Evolutionary conservation across 2,113 vertebrate species (phyloP).

Genomic region (Cheilinus undulatus): DNA sequence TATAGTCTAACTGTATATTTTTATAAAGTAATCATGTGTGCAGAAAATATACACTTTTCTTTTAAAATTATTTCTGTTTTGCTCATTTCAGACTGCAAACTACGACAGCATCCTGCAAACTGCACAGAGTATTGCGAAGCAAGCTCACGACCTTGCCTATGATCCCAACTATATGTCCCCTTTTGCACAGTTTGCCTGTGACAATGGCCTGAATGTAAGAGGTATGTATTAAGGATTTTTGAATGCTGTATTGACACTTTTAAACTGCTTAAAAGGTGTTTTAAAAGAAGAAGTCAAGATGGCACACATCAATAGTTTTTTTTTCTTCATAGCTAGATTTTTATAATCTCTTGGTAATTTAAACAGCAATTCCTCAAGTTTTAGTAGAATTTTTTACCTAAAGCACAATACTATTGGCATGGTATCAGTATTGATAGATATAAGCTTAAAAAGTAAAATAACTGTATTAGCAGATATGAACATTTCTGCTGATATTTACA

Average conservation of each 20-base stretch:
- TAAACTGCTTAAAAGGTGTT: not conserved
- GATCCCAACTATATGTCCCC: slow-evolving; percentile 99
- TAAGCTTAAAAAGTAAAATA: too few relatives aligned
- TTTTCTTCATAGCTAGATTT: too few relatives aligned
- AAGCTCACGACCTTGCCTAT: slow-evolving; percentile 96
- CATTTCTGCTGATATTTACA: too few relatives aligned
- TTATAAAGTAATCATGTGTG: not conserved
- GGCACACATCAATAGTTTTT: too few relatives aligned
- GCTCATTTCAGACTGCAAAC: slow-evolving; percentile 88
- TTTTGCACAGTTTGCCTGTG: slow-evolving; percentile 98
- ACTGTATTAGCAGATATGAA: too few relatives aligned
- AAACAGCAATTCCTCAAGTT: too few relatives aligned
- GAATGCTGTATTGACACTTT: not conserved
- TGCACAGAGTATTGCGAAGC: slow-evolving; percentile 96
- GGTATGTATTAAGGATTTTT: slow-evolving; percentile 83
- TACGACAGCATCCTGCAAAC: slow-evolving; percentile 98
- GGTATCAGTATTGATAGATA: too few relatives aligned
- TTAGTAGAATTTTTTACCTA: too few relatives aligned
- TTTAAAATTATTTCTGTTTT: slow-evolving; percentile 20
- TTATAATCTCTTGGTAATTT: too few relatives aligned
- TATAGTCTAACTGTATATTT: too few relatives aligned
- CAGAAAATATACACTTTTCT: not conserved
- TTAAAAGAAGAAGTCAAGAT: not conserved
- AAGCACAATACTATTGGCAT: too few relatives aligned
- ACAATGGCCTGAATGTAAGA: slow-evolving; percentile 98